Base-by-base conservation (phyloP, 2,113 vertebrate species). In the Salvelinus fontinalis region DNA sequence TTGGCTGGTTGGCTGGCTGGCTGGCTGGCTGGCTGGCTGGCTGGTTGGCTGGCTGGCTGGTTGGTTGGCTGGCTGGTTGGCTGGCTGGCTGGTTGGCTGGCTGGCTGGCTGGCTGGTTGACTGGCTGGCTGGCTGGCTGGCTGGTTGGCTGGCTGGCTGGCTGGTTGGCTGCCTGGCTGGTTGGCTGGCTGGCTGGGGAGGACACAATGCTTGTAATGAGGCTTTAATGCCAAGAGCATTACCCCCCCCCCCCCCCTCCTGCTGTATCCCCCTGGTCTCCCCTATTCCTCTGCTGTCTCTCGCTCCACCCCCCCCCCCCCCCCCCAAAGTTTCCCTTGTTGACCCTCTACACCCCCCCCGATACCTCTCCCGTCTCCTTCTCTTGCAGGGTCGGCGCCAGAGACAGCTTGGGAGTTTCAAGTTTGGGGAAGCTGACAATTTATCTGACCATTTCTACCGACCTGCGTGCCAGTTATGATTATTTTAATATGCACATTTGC, bases 181-280 rank as follows among this genome's bases (percentile, higher is more conserved):
- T 67, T 26, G 24, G 26, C 26, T 26, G 80, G 70, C 57, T 67
- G 73, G 65, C 79, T 26, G 71, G 80, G 70, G 81, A 81, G 81
- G 79, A 80, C 75, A 70, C 20, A 18, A 54, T 18, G 77, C 83
- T 65, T n/a, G 67, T 86, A 86, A 87, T 90, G 81, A 89, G 85
- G 74, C 79, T 79, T 87, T 79, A 83, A 85, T 82, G 86, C 89
- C 90, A 90, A 88, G 67, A 88, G 84, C 86, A 87, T 86, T 85
- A 90, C 89, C 82, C 84, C 79, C 29, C 29, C 4, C 26, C 26
- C 26, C 26, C 26, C 26, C 26, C 26, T 76, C 78, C 75, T 69
- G 68, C 78, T 76, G 71, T 77, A 34, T 39, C 51, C 16, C 51
- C 51, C 12, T 14, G 12, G 16, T 54, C 49, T 54, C 34, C 34